Base-by-base conservation (phyloP, 2,888 invertebrate species). In the Byasa hedistus region DNA sequence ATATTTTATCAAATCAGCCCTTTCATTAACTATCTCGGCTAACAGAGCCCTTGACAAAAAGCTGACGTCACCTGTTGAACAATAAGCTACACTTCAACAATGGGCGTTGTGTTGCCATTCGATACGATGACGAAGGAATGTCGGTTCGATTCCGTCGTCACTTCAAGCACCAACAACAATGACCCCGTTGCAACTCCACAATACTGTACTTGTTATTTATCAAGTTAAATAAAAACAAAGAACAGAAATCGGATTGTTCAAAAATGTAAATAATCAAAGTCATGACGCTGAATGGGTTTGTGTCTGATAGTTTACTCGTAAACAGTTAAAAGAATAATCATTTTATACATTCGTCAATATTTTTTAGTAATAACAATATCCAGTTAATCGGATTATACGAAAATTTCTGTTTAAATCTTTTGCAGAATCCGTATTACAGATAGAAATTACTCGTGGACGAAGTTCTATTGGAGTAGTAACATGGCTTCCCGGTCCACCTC, bases 161-260 rank as follows among this genome's bases (percentile, higher is more conserved):
- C 54, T 58, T 22, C 36, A 36, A 23, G 21, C 39, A 36, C 32
- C 39, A 44, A 24, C 59, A 64, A 58, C 64, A 64, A 39, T 54
- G 64, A 64, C 64, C 58, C 54, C 54, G 52, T 64, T 64, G 27
- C 24, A 3, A 3, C 54, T 19, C 44, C 58, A 59, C 58, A 59
- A 64, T 58, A 54, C 52, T n/a, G 8, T 44, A 23, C 58, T 64
- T 64, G 58, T 58, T 22, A 64, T 48, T 52, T 57, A 64, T 64
- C 64, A 32, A 17, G 24, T 23, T 17, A 52, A 32, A 21, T 21
- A 23, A 63, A 19, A 64, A 59, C 57, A 64, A 64, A 64, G 58
- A 54, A 36, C 61, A 61, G 44, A 61, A 61, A 61, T 55, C 44
- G 61, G 55, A 61, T 55, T 61, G 61, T 61, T 61, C n/a, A 4